Base-by-base conservation (phyloP, 2,888 invertebrate species). In the Dorcus parallelipipedus region DNA sequence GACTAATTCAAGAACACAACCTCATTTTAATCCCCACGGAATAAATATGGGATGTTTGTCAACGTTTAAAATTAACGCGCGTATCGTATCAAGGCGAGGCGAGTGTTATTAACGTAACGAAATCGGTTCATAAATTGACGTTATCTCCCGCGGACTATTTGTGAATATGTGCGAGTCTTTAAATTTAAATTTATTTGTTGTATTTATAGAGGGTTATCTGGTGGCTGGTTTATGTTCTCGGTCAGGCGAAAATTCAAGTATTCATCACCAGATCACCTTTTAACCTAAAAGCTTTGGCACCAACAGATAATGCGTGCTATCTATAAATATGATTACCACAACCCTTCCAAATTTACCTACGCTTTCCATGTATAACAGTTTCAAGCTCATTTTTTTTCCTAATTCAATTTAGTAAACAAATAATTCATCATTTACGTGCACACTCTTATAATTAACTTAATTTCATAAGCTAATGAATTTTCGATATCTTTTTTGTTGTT, bases 261-360 rank as follows among this genome's bases (percentile, higher is more conserved):
- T 73, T 78, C 78, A 78, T 76, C 78, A 77, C 78, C 79, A 79
- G 79, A 78, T 78, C 78, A 78, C 79, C 79, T 78, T 79, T 78
- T 79, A 79, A 77, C 77, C 77, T 78, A 78, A 79, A 78, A 78
- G 78, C 78, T 73, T 76, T 76, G 73, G 73, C 74, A 74, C 72
- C 75, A 66, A 58, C 58, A 60, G 73, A 73, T 74, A 74, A 51
- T 33, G 43, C 50, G 38, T 38, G 38, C 49, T 45, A 45, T 45
- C 45, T n/a, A 45, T 45, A 45, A 45, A 45, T 45, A 45, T 45
- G 20, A 10, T 20, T 23, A 9, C 10, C 14, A 17, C 14, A 45
- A 45, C 14, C 45, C 45, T 10, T 45, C 23, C 9, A 45, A 45
- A 45, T 20, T 45, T 20, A 45, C 45, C 26, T 33, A 33, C 26